Evolutionary conservation across 2,888 invertebrate genomes (phyloP).

Genomic region (Brachyopa scutellaris): DNA sequence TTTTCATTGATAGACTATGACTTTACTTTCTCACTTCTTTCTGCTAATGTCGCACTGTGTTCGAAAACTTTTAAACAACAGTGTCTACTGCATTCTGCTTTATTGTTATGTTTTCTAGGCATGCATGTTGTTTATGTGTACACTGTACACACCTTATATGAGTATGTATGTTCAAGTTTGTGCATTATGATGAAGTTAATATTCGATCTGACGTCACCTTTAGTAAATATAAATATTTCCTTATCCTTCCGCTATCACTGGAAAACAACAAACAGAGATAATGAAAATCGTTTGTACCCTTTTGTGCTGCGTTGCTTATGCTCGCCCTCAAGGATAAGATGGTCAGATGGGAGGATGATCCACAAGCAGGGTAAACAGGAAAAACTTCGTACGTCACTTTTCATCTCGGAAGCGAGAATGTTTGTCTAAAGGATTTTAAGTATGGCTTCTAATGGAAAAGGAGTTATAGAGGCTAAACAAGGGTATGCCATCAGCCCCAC

Average conservation of each 20-base stretch:
- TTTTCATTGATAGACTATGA: too few relatives aligned
- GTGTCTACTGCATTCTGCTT: not conserved
- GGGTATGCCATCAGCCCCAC: not conserved
- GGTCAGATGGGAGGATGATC: slow-evolving; percentile 18
- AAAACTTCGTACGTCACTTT: too few relatives aligned
- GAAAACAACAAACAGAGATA: not conserved
- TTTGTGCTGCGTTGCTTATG: not conserved
- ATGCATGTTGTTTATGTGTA: not conserved
- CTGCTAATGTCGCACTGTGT: too few relatives aligned
- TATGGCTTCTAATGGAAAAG: slow-evolving; percentile 35
- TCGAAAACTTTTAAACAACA: not conserved
- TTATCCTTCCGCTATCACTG: not conserved
- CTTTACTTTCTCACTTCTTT: too few relatives aligned
- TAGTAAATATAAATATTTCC: slow-evolving; percentile 44
- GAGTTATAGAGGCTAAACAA: not conserved
- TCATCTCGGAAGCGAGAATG: slow-evolving; percentile 7
- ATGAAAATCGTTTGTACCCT: slow-evolving; percentile 9
- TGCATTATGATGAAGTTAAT: slow-evolving; percentile 25
- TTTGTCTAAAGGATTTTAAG: slow-evolving; percentile 54
- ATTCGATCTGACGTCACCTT: slow-evolving; percentile 38
- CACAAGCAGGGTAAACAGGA: slow-evolving; percentile 8
- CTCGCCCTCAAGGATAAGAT: slow-evolving; percentile 13
- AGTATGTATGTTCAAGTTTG: not conserved
- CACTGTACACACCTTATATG: too few relatives aligned
- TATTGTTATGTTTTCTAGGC: not conserved